Conservation (phyloP, 2,888 invertebrate genomes). For the Chrysomela aeneicollis region DNA sequence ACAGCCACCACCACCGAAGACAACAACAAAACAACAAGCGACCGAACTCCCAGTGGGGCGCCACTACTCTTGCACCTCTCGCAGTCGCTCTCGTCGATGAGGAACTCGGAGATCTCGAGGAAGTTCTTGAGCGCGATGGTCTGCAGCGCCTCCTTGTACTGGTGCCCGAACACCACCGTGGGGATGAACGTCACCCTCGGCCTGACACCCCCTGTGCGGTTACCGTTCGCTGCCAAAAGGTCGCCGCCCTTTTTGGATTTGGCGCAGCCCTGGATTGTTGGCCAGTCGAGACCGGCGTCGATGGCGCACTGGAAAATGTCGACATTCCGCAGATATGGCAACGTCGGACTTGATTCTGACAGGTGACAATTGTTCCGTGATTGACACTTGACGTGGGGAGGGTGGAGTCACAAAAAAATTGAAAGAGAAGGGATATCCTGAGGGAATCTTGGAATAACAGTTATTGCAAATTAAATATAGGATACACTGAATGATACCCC, state of each 20-base stretch:
- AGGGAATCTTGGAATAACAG: too few relatives aligned
- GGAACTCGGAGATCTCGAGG: slow-evolving; percentile 37
- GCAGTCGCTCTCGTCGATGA: slow-evolving; percentile 37
- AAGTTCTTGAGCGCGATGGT: slow-evolving; percentile 44
- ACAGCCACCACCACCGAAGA: background rate
- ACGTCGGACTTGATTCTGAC: too few relatives aligned
- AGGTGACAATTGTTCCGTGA: too few relatives aligned
- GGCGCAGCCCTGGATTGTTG: slow-evolving; percentile 51
- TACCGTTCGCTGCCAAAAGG: slow-evolving; percentile 57
- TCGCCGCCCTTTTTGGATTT: slow-evolving; percentile 51
- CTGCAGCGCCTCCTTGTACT: slow-evolving; percentile 40
- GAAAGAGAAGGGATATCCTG: too few relatives aligned
- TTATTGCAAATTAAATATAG: too few relatives aligned
- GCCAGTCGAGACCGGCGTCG: slow-evolving; percentile 45
- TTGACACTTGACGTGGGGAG: too few relatives aligned
- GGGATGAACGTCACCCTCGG: slow-evolving; percentile 59
- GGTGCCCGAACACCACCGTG: slow-evolving; percentile 59
- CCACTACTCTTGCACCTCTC: slow-evolving; percentile 19
- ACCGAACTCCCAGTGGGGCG: background rate
- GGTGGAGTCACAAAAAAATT: too few relatives aligned
- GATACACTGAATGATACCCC: too few relatives aligned
- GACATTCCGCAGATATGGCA: too few relatives aligned
- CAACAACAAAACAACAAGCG: background rate
- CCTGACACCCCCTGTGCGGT: slow-evolving; percentile 53
- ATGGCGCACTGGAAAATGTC: slow-evolving; percentile 59